Base-by-base conservation (phyloP, 2,113 vertebrate species). In the Hydropotes inermis region DNA sequence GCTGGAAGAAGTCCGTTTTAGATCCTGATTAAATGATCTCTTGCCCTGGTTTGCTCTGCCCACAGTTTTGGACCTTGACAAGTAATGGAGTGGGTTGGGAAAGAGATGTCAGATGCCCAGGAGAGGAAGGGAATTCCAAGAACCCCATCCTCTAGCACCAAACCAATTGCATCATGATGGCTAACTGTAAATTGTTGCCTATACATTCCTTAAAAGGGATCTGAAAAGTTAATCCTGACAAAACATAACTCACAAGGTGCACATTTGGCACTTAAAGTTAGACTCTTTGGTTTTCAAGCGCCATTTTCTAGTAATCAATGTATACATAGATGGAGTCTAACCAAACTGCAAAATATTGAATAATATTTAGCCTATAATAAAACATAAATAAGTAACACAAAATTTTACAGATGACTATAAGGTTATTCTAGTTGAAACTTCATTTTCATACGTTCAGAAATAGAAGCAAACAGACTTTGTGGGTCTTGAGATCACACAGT, bases 121-220 rank as follows among this genome's bases (percentile, higher is more conserved):
- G 9, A 64, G 6, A 30, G 15, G 39, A 50, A 27, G 8, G 19
- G 4, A 27, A 4, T 5, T 23, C 6, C 1, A 14, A 21, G 5
- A n/a, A 8, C 4, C 1, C 11, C 7, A 3, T 78, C 17, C 10
- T 27, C 19, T 39, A 15, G 14, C 7, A 60, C 9, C 4, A 87
- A 89, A 64, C 36, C 74, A 23, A 70, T 4, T 39, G 10, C 5
- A 58, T 76, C n/a, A n/a, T 6, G 2, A 85, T 3, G 21, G 8
- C 1, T 8, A 19, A 43, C 23, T 52, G 15, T 5, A 83, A 54
- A 91, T 58, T 58, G 3, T 74, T 16, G 74, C 1, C 21, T 16
- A 39, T 33, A 11, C 64, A 81, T 92, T 52, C 13, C 1, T 60
- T 30, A 21, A 70, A 91, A 52, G 21, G 6, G 39, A 39, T 11